Evolutionary conservation across 2,888 invertebrate genomes (phyloP).

Genomic region (Aphodius granarius): DNA sequence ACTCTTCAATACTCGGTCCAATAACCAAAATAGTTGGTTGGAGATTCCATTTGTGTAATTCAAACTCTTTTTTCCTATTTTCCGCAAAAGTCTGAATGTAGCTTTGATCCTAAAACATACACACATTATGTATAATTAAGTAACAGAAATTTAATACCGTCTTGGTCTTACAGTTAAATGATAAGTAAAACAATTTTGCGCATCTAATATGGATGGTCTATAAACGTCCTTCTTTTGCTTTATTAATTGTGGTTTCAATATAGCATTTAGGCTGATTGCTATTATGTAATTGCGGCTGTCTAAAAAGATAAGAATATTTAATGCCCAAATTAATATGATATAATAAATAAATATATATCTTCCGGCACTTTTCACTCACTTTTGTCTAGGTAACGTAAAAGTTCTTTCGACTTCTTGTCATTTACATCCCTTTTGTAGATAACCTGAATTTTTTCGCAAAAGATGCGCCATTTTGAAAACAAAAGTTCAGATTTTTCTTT

Average conservation of each 20-base stretch:
- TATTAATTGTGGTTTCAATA: not conserved
- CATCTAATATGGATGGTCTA: not conserved
- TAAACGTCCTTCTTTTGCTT: not conserved
- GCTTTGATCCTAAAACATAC: slow-evolving; percentile 6
- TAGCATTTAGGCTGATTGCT: not conserved
- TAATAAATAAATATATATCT: not conserved
- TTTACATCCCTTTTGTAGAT: not conserved
- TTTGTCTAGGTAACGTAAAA: not conserved
- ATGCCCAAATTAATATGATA: not conserved
- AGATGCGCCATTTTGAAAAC: not conserved
- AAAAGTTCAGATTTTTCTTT: not conserved
- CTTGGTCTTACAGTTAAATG: not conserved
- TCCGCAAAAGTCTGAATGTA: not conserved
- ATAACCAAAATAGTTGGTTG: slow-evolving; percentile 4
- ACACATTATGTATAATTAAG: not conserved
- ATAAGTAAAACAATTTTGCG: not conserved
- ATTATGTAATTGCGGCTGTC: not conserved
- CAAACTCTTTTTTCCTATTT: not conserved
- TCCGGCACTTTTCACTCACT: not conserved
- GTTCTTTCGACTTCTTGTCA: not conserved
- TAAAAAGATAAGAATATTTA: not conserved
- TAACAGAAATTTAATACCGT: not conserved
- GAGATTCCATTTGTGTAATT: not conserved
- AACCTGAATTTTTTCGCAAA: not conserved
- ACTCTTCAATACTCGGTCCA: not conserved